Conservation (phyloP, 2,888 invertebrate species). For the Torymus tubicola region DNA sequence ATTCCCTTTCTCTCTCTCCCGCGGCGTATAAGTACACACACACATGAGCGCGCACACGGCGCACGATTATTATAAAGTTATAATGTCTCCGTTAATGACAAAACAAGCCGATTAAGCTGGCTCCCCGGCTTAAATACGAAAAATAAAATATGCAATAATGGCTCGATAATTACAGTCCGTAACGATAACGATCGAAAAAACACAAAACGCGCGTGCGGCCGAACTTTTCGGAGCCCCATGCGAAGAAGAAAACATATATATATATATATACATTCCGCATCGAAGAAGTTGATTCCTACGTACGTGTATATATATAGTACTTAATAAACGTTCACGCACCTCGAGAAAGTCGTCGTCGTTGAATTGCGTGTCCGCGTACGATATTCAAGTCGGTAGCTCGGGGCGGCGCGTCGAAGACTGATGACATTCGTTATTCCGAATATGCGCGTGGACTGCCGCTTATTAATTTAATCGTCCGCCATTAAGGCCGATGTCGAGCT, state of each 20-base stretch:
- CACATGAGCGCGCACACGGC: no score
- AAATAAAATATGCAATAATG: slow-evolving; percentile 48
- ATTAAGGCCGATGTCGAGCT: slow-evolving; percentile 71
- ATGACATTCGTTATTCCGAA: slow-evolving; percentile 70
- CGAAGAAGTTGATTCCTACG: slow-evolving; percentile 33
- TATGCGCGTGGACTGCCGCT: slow-evolving; percentile 70
- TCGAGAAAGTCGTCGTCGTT: slow-evolving; percentile 18
- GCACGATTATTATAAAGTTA: slow-evolving; percentile 1
- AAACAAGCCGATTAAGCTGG: slow-evolving; percentile 26
- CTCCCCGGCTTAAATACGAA: neutral
- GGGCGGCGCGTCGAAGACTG: slow-evolving; percentile 61
- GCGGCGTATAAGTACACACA: neutral
- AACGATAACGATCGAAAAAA: slow-evolving; percentile 18
- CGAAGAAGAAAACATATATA: slow-evolving; percentile 10
- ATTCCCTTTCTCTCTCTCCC: no score
- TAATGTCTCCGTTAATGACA: slow-evolving; percentile 3
- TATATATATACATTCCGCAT: slow-evolving; percentile 11
- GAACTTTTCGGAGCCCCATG: slow-evolving; percentile 2
- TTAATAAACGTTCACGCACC: neutral
- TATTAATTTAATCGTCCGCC: slow-evolving; percentile 73
- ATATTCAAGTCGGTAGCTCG: slow-evolving; percentile 67
- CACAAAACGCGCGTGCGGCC: neutral
- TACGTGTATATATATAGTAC: slow-evolving; percentile 27
- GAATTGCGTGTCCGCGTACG: slow-evolving; percentile 51
- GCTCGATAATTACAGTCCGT: slow-evolving; percentile 23